Conservation (phyloP, 2,113 vertebrate species). For the Stomatorhinus ivindoensis region DNA sequence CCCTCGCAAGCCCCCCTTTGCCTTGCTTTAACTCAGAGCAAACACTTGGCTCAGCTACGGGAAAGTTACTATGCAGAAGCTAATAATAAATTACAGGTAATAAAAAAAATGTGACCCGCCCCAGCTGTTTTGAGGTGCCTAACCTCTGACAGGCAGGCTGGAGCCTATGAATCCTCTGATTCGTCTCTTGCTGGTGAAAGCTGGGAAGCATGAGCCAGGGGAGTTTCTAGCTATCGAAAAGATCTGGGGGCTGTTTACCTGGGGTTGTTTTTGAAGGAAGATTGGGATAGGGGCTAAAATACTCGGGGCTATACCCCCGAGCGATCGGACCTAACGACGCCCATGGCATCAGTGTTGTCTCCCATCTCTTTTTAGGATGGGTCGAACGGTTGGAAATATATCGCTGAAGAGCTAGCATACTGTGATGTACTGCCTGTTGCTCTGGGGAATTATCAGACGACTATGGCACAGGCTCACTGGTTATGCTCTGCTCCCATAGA, state of each 20-base stretch:
- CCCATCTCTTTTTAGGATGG: neutral
- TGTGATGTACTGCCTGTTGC: neutral
- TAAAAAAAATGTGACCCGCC: neutral
- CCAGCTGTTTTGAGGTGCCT: neutral
- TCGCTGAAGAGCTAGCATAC: neutral
- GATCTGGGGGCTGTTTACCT: no score
- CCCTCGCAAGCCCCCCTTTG: neutral
- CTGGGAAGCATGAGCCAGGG: neutral
- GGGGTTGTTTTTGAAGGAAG: no score
- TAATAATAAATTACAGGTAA: constrained; percentile 1
- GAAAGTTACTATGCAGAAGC: neutral
- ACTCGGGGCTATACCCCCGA: no score
- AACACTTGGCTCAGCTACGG: neutral
- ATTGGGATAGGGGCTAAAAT: no score
- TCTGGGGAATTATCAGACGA: neutral
- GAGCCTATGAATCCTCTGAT: neutral
- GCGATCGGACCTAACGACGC: no score
- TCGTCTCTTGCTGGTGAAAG: neutral
- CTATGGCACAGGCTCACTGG: neutral
- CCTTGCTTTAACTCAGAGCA: neutral
- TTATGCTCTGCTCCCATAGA: neutral
- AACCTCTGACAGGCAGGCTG: neutral
- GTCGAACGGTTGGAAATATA: neutral
- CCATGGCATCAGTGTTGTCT: neutral
- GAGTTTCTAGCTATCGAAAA: no score